Base-by-base conservation (phyloP, 1,140 invertebrate genomes). In the Ceratoteleas bidentatus region DNA sequence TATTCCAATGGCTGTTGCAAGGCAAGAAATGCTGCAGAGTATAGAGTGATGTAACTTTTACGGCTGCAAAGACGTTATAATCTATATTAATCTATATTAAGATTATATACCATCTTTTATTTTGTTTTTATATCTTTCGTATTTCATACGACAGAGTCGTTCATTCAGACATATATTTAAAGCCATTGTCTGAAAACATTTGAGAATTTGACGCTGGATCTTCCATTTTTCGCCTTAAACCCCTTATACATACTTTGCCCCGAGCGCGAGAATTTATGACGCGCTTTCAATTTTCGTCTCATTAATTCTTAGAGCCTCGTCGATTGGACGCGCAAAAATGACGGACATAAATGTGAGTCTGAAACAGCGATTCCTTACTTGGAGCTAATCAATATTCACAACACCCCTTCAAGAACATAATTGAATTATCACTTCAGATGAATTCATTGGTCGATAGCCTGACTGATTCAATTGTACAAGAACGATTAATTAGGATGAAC, bases 371-470 rank as follows among this genome's bases (percentile, higher is more conserved):
- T 70, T 65, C 32, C 66, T 77, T 69, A 64, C 45, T 57, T 52
- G 49, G 32, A 57, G 58, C 47, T 38, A 79, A 79, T 79, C 68
- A 54, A 79, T 79, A 79, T 79, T 66, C 49, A 68, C 40, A 66
- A 72, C 61, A 66, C 8, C 32, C 58, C 60, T 69, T 50, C 57
- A 69, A 72, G 76, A 66, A 65, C 72, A 61, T 72, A 79, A 79
- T 79, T 72, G 54, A 61, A 72, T 72, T 79, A 72, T 72, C 76
- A 61, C 47, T 65, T 65, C 45, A 61, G 68, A 79, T 66, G 56
- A 79, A 79, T 72, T 72, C 54, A 66, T 79, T 79, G 32, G 61
- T 49, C 56, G 16, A 43, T 56, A 38, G 56, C 8, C 43, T 43
- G 45, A 5, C 40, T 73, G 50, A 79, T 79, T 79, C 43, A 79